These are phyloP conservation scores for Catagonus wagneri DNA, from an alignment of 2,113 vertebrate species.

Conservation along the genomic window DNA sequence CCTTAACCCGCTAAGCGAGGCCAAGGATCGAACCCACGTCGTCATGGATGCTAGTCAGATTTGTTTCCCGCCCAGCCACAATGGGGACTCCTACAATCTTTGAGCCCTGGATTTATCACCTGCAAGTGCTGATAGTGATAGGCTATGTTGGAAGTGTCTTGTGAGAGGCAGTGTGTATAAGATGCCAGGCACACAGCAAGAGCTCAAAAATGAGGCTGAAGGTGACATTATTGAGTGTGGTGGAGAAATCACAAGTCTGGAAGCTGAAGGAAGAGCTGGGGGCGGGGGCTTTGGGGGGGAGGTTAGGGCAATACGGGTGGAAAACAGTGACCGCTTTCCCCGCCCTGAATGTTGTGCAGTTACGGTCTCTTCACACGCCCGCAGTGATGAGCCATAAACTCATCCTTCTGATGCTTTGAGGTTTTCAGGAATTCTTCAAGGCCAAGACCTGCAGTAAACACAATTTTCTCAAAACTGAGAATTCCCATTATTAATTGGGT, in stretches of 20 bases:
- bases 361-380: not conserved
- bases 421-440: not conserved
- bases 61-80: no score
- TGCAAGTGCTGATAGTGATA: not conserved
- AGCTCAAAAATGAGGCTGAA: not conserved
- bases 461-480: conserved; percentile 38
- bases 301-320: fast-evolving
- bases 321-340: not conserved
- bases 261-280: not conserved
- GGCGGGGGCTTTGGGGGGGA: no score
- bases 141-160: not conserved
- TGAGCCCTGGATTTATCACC: not conserved
- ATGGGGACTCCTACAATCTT: no score
- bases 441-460: not conserved
- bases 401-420: not conserved
- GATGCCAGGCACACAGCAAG: not conserved
- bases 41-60: no score
- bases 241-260: not conserved
- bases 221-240: not conserved
- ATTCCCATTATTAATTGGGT: not conserved
- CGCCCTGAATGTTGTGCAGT: not conserved
- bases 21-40: no score
- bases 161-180: not conserved
- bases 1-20: no score
- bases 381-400: not conserved